Percentiles rank a stretch among this genome's conserved stretches.
phyloP scores from a whole-genome alignment of 92 coral and sea anemone species.

The Porites cylindrica region DNA sequence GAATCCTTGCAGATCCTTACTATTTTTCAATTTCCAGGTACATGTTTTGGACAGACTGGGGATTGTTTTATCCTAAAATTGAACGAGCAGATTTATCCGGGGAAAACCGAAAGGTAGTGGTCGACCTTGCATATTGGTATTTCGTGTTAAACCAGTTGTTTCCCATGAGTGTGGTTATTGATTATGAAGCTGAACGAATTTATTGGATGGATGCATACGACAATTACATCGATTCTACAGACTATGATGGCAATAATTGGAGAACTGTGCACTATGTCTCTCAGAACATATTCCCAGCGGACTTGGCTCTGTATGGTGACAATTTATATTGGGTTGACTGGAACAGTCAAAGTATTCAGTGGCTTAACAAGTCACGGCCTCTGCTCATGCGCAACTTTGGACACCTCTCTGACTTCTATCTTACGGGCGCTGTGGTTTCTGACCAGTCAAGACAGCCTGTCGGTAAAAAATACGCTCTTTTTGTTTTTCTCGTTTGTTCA shows the following conservation, averaged over 20 bases:
- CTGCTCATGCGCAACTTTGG: slow-evolving; percentile 35
- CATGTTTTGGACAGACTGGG: not conserved
- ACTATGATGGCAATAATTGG: slow-evolving; percentile 67
- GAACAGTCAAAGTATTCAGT: slow-evolving; percentile 26
- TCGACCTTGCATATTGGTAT: slow-evolving; percentile 22
- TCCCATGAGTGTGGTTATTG: slow-evolving; percentile 74
- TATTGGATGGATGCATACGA: slow-evolving; percentile 77
- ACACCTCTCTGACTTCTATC: slow-evolving; percentile 3
- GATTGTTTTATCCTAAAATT: not conserved
- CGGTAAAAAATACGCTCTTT: slow-evolving; percentile 23
- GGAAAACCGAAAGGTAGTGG: slow-evolving; percentile 29
- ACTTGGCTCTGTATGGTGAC: slow-evolving; percentile 31
- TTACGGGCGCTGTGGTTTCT: slow-evolving; percentile 56
- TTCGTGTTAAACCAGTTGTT: not conserved
- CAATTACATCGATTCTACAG: slow-evolving; percentile 67
- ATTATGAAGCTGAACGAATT: slow-evolving; percentile 58
- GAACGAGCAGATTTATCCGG: not conserved
- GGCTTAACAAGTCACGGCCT: slow-evolving; percentile 16
- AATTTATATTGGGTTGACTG: slow-evolving; percentile 42
- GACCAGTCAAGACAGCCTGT: slow-evolving; percentile 67
- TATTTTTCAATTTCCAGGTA: too few species aligned
- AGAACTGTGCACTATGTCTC: not conserved
- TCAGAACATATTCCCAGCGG: slow-evolving; percentile 20
- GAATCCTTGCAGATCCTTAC: too few species aligned
- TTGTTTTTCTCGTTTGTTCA: not conserved